Percentiles rank a stretch among this genome's conserved stretches.
Evolutionary conservation across 2,888 invertebrate species (phyloP).

Genomic region (Cotesia congregata): DNA sequence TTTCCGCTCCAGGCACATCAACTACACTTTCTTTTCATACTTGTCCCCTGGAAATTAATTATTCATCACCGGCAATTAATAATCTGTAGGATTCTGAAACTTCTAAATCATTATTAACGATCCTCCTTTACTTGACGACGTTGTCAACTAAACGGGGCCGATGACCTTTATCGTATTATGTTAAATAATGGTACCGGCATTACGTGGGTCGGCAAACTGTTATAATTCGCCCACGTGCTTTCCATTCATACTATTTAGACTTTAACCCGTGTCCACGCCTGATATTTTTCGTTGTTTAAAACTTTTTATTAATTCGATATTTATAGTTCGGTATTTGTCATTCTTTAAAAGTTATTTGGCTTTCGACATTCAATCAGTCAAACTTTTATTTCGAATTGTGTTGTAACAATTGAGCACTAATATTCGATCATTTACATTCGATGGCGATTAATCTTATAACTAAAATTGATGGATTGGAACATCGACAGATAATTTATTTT

Average conservation of each 20-base stretch:
- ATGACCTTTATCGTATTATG: conserved; percentile 56
- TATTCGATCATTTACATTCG: too few species aligned
- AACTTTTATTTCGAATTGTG: too few species aligned
- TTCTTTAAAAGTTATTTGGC: not conserved
- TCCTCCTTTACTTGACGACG: not conserved
- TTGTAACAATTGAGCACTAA: too few species aligned
- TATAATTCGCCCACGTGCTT: conserved; percentile 58
- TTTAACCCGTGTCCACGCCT: conserved; percentile 12
- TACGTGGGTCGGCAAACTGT: conserved; percentile 59
- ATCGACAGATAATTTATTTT: too few species aligned
- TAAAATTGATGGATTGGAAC: not conserved
- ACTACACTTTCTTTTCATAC: conserved; percentile 12
- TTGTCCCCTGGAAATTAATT: not conserved
- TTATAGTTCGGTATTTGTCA: not conserved
- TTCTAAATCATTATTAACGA: conserved; percentile 9
- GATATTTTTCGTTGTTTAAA: conserved; percentile 4
- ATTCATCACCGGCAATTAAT: not conserved
- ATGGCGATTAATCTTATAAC: not conserved
- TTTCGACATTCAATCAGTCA: not conserved
- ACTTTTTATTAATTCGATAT: not conserved
- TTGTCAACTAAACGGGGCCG: conserved; percentile 34
- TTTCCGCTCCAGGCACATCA: conserved; percentile 29
- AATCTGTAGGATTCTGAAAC: not conserved
- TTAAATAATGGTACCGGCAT: conserved; percentile 57
- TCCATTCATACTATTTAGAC: conserved; percentile 39